Evolutionary conservation across 2,113 vertebrate genomes (phyloP).

Genomic region (Psettodes erumei): DNA sequence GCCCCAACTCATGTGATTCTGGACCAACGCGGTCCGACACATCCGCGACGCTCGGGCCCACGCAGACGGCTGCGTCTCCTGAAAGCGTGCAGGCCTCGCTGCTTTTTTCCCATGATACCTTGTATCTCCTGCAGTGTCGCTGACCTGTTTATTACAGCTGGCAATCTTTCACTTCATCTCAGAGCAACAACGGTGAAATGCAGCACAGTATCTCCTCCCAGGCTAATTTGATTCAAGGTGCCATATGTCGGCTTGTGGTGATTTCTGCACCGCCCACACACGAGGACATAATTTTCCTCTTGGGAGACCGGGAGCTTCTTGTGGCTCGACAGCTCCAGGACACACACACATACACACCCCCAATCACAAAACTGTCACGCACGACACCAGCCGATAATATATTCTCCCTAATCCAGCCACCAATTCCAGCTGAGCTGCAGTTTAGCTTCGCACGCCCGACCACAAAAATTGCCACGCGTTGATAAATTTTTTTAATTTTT

Average conservation of each 20-base stretch:
- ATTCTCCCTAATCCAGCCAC: conserved; percentile 47
- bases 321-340: conserved; percentile 46
- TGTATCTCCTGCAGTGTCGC: conserved; percentile 18
- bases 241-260: conserved; percentile 48
- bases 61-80: background rate
- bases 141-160: conserved; percentile 46
- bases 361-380: conserved; percentile 57
- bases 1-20: too few relatives aligned
- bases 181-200: conserved; percentile 33
- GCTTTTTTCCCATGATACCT: conserved; percentile 14
- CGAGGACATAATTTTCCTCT: conserved; percentile 52
- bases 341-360: too few relatives aligned
- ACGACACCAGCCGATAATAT: conserved; percentile 36
- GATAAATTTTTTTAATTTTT: too few relatives aligned
- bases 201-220: conserved; percentile 8
- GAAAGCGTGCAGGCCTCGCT: background rate
- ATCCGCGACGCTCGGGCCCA: background rate
- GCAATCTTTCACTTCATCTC: conserved; percentile 51
- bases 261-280: conserved; percentile 46
- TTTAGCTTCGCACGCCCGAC: background rate
- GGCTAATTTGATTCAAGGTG: conserved; percentile 59
- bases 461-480: conserved; percentile 21
- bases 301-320: conserved; percentile 31
- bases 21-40: background rate
- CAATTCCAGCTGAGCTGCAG: conserved; percentile 29